Conservation (phyloP, 2,113 vertebrate species). For the Sebastes fasciatus region DNA sequence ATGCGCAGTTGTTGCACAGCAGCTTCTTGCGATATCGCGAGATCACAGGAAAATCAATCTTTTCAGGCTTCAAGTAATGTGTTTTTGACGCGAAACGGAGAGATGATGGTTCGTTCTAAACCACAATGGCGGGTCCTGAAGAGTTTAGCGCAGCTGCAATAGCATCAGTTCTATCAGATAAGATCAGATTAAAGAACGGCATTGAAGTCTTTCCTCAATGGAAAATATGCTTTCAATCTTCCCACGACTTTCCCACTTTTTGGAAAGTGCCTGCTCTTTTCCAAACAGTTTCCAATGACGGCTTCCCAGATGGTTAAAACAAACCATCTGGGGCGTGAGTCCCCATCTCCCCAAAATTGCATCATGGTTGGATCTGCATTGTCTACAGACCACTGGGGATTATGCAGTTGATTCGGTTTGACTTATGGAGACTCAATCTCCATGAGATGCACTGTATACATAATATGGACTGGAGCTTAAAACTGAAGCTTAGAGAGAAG, state of each 20-base stretch:
- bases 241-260: neutral
- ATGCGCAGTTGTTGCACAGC: conserved; percentile 4
- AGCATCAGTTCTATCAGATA: no score
- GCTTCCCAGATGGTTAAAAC: neutral
- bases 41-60: no score
- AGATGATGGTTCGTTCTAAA: no score
- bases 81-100: no score
- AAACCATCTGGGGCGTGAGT: neutral
- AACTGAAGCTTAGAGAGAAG: neutral
- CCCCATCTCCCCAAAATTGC: conserved; percentile 11
- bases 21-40: no score
- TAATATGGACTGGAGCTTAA: neutral
- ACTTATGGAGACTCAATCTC: neutral
- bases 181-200: neutral
- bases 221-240: neutral
- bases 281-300: neutral
- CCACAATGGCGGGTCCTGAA: no score
- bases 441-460: neutral
- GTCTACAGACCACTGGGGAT: conserved; percentile 15
- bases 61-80: no score
- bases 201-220: neutral
- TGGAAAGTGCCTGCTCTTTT: neutral
- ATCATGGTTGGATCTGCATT: conserved; percentile 27
- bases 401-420: conserved; percentile 5
- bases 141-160: no score